A percentile compares a stretch with the other conserved stretches of the same genome.
phyloP scores from a whole-genome alignment of 2,888 invertebrate genomes.

The Chrysolina haemoptera region DNA sequence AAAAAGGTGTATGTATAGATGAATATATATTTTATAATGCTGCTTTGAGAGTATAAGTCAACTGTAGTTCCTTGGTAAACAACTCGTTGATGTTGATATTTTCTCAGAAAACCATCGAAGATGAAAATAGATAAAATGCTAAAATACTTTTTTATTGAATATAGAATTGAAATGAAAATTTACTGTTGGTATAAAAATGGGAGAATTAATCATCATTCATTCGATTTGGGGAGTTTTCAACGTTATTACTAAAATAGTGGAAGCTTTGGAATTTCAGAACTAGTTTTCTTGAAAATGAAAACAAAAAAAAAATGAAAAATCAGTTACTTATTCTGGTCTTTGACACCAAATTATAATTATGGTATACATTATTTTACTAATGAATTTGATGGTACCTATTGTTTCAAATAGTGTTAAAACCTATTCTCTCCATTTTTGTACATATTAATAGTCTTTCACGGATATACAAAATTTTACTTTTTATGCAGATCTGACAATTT shows the following conservation, averaged over 20 bases:
- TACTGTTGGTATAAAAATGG: background rate
- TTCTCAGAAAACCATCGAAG: background rate
- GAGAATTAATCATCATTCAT: background rate
- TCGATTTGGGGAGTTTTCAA: background rate
- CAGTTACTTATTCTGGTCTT: no score
- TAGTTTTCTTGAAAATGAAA: no score
- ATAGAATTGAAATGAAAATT: background rate
- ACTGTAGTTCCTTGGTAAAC: slow-evolving; percentile 29
- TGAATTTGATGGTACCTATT: background rate
- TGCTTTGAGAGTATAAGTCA: slow-evolving; percentile 23
- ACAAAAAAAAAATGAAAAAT: no score
- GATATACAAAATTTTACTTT: background rate
- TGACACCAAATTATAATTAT: no score
- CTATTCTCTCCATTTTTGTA: background rate
- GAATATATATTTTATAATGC: slow-evolving; percentile 38
- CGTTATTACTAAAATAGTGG: no score
- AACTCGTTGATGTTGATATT: slow-evolving; percentile 16
- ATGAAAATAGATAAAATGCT: background rate
- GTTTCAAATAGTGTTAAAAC: background rate
- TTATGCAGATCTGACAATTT: slow-evolving; percentile 1
- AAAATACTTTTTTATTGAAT: background rate
- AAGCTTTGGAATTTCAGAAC: no score
- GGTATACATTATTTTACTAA: background rate
- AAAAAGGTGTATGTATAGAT: slow-evolving; percentile 39
- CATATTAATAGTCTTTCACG: background rate